phyloP scores from a whole-genome alignment of 2,113 vertebrate genomes.

The Pseudorectes ferrugineus region DNA sequence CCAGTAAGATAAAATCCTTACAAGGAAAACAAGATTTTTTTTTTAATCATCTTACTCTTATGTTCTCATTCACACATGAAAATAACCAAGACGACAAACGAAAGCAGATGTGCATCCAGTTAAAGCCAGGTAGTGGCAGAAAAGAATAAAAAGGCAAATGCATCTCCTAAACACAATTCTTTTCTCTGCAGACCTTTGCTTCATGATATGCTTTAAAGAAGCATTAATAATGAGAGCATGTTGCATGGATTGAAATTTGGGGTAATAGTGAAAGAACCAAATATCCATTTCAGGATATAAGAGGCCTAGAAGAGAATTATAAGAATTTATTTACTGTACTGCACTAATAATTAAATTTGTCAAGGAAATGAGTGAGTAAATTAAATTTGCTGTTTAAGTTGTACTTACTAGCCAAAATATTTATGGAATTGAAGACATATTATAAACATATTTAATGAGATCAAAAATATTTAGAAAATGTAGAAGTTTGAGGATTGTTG shows the following conservation, averaged over 20 bases:
- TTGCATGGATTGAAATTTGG: not conserved
- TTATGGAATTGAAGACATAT: not conserved
- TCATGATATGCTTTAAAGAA: not conserved
- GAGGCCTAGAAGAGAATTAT: not conserved
- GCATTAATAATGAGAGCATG: fast-evolving
- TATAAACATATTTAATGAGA: not conserved
- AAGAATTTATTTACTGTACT: not conserved
- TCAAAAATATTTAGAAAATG: not conserved
- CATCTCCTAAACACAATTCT: not conserved
- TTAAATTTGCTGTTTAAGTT: not conserved
- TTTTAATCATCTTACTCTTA: not conserved
- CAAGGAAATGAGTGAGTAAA: not conserved
- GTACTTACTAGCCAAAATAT: not conserved
- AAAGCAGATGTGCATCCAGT: not conserved
- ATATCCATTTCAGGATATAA: not conserved
- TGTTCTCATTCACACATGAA: not conserved
- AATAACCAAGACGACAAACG: fast-evolving
- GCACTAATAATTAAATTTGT: not conserved
- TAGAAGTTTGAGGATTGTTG: not conserved
- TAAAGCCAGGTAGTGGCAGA: not conserved
- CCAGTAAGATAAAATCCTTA: not conserved
- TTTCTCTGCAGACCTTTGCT: not conserved
- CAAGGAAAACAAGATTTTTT: not conserved
- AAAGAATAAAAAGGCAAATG: not conserved
- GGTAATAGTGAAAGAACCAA: not conserved